Base-by-base conservation (phyloP, 2,113 vertebrate species). In the Pelodiscus sinensis region DNA sequence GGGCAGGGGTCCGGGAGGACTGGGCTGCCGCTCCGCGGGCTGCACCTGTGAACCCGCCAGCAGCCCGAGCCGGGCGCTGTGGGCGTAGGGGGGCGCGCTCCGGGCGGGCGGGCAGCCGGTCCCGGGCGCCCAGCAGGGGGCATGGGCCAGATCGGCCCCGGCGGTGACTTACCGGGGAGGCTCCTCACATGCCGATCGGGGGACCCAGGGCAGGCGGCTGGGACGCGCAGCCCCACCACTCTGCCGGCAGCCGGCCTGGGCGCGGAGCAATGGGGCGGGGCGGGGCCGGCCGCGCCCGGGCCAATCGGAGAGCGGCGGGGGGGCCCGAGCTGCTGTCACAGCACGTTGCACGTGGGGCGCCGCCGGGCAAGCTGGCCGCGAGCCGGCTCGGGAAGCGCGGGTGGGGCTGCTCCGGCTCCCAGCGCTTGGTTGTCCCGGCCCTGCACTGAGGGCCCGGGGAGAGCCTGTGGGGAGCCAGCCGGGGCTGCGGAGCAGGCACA, bases 381-480 rank as follows among this genome's bases (percentile, higher is more conserved):
- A 16, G 62, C 58, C 10, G 15, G 38, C 65, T 38, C 21, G 50
- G 13, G 18, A 6, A 57, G 56, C 9, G 8, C 22, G 24, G 57
- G 57, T 25, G 57, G 10, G 24, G 25, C 18, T 27, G 77, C 10
- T 8, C 15, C 29, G 50, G 9, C 38, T 50, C 50, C 44, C 22
- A 13, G 44, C 8, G 44, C 44, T 29, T 25, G 2, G 13, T 25
- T 25, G 24, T 58, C 24, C 57, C 11, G 24, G 58, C 58, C 0
- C 2, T 16, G 55, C 4, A 25, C 12, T 54, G 2, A 13, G 54
- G 1, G n/a, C 4, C 13, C 90, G 35, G 57, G 81, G 35, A 0
- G 27, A 8, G 79, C 18, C 2, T 0, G 38, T 35, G 19, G 18
- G 0, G 0, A 22, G 84, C 79, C 88, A 4, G 0, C 10, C 11